Evolutionary conservation across 2,113 vertebrate species (phyloP), one percentile per base, ranked within the genome.

Genomic region (Amphilophus citrinellus): DNA sequence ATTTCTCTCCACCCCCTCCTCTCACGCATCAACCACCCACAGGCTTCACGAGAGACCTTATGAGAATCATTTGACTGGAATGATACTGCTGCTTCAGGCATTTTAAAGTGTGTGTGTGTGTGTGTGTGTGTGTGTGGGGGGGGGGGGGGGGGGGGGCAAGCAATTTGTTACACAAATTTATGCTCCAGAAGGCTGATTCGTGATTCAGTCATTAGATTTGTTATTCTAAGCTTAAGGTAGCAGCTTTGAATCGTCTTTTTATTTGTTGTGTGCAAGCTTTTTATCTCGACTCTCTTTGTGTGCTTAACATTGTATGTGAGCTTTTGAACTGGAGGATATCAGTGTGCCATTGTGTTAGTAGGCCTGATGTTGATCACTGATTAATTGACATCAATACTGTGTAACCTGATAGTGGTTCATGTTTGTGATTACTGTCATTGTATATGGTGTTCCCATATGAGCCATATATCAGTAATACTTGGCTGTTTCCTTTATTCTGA

Each of bases 41-140:
- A 2, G 89, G 92, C 82, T 88, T 86, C 82, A 78, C 47, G 57
- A 84, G 78, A 92, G 84, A 91, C 77, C 90, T 83, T 88, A 89
- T 94, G 93, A 91, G 88, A 68, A 92, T 94, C 94, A 95, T 92
- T 92, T 95, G 92, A 94, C 94, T 90, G 77, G 73, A 89, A 83
- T 88, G 77, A 87, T 91, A 84, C 92, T 83, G 84, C 63, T 82
- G 86, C 92, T 90, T 87, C 76, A 79, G 90, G 92, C 90, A 68
- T 80, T 79, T 88, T 62, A 75, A 50, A 80, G 77, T 76, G 56
- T 4, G 27, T 4, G 32, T 32, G 32, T 4, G 32, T 4, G 32
- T 37, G 7, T 3, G 35, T 2, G 35, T 7, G n/a, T n/a, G n/a
- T n/a, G n/a, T n/a, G n/a, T n/a, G n/a, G n/a, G n/a, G n/a, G n/a